Percentiles rank a stretch among this genome's conserved stretches.
Conservation (phyloP, 2,888 invertebrate species). For the Aromia moschata region DNA sequence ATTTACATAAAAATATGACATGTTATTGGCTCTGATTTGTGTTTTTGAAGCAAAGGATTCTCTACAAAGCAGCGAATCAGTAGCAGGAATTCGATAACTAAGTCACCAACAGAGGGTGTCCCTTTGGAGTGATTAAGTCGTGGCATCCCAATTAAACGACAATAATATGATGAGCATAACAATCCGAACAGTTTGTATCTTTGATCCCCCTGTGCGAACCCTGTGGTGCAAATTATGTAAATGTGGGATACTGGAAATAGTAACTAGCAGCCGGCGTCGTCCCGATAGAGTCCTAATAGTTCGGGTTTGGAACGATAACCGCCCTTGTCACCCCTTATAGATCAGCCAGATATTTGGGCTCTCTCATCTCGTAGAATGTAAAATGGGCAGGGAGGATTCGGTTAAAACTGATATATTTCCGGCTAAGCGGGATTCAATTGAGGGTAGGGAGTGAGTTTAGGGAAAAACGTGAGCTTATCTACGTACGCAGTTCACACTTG, state of each 20-base stretch:
- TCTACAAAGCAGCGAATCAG: not conserved
- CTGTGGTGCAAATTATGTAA: conserved; percentile 20
- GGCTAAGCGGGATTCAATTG: too few relatives aligned
- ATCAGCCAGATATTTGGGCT: conserved; percentile 1
- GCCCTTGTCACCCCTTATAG: conserved; percentile 17
- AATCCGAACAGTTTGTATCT: conserved; percentile 15
- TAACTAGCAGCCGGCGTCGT: conserved; percentile 8
- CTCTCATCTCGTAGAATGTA: not conserved
- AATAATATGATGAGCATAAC: conserved; percentile 24
- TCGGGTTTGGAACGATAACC: conserved; percentile 13
- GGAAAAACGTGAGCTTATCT: too few relatives aligned
- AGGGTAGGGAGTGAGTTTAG: too few relatives aligned
- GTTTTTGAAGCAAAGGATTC: too few relatives aligned
- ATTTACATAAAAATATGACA: too few relatives aligned
- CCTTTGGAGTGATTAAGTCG: conserved; percentile 6
- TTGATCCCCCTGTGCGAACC: conserved; percentile 13
- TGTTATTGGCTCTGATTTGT: too few relatives aligned
- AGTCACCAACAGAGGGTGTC: not conserved
- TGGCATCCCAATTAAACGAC: conserved; percentile 11
- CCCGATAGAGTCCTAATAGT: conserved; percentile 17
- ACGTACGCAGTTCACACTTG: too few relatives aligned
- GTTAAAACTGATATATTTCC: too few relatives aligned
- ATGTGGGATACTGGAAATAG: conserved; percentile 14
- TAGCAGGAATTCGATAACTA: not conserved
- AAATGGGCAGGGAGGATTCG: too few relatives aligned